Evolutionary conservation across 2,888 invertebrate species (phyloP).

Genomic region (Anoplius nigerrimus): DNA sequence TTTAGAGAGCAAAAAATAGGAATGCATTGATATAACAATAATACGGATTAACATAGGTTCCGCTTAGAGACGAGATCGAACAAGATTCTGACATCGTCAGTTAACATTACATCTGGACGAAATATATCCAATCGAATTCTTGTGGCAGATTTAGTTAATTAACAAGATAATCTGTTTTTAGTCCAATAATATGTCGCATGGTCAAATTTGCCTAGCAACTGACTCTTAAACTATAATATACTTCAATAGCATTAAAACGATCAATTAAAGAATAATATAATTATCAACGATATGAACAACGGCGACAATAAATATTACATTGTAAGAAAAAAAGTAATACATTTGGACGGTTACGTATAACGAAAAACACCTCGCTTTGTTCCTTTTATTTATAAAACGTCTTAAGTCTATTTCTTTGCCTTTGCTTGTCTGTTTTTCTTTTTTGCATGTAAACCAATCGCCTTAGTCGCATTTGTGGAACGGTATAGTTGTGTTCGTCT

Average conservation of each 20-base stretch:
- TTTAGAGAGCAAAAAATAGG: too few species aligned
- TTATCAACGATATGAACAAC: neutral
- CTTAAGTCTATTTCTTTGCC: conserved; percentile 31
- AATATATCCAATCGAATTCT: neutral
- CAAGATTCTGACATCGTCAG: too few species aligned
- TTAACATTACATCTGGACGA: too few species aligned
- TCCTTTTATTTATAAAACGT: conserved; percentile 46
- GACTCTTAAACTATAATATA: neutral
- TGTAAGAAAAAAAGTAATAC: conserved; percentile 42
- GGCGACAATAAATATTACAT: conserved; percentile 17
- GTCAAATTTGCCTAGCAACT: neutral
- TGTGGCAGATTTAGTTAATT: neutral
- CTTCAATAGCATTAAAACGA: too few species aligned
- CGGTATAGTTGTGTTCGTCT: neutral
- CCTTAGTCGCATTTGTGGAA: conserved; percentile 1
- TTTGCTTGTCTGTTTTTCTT: conserved; percentile 21
- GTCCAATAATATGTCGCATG: neutral
- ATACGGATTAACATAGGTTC: too few species aligned
- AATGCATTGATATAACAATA: too few species aligned
- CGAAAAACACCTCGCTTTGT: conserved; percentile 41
- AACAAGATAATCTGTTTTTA: neutral
- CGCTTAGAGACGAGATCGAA: too few species aligned
- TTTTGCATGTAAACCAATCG: conserved; percentile 1
- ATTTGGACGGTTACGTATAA: conserved; percentile 55
- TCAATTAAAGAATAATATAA: neutral